These are phyloP conservation scores for Erpobdella octoculata DNA, from an alignment of 2,888 invertebrate species.

Conservation along the genomic window DNA sequence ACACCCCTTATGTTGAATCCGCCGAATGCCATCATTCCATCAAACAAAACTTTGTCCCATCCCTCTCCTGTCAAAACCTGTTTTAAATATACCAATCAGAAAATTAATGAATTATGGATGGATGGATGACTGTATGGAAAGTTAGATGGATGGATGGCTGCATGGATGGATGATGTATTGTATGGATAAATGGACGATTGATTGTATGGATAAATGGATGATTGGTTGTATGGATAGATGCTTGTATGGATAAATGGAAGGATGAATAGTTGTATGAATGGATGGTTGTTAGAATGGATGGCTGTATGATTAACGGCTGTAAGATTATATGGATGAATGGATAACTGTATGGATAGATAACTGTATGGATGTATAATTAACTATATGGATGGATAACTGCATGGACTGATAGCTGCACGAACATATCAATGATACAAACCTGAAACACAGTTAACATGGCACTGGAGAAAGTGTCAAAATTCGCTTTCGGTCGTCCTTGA, in stretches of 20 bases:
- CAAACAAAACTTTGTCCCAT: slow-evolving; percentile 99
- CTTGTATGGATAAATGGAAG: neutral
- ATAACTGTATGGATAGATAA: neutral
- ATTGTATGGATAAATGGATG: neutral
- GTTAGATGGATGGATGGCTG: neutral
- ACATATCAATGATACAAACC: slow-evolving; percentile 55
- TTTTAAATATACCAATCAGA: no score
- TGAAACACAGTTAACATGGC: slow-evolving; percentile 99
- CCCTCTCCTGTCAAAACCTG: slow-evolving; percentile 99
- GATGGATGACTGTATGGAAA: no score
- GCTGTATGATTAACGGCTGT: neutral
- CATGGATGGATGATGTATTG: neutral
- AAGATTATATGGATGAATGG: neutral
- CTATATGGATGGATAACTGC: no score
- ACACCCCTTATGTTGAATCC: slow-evolving; percentile 81
- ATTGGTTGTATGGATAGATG: neutral
- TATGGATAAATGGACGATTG: neutral
- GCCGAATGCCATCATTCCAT: slow-evolving; percentile 91
- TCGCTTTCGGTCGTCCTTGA: slow-evolving; percentile 83
- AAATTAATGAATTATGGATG: neutral
- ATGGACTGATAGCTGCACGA: neutral
- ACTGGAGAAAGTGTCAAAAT: slow-evolving; percentile 98
- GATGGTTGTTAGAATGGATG: neutral
- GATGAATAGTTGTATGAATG: neutral
- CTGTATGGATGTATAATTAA: neutral